phyloP scores from a whole-genome alignment of 2,888 invertebrate genomes.

The Drosophila recens region DNA sequence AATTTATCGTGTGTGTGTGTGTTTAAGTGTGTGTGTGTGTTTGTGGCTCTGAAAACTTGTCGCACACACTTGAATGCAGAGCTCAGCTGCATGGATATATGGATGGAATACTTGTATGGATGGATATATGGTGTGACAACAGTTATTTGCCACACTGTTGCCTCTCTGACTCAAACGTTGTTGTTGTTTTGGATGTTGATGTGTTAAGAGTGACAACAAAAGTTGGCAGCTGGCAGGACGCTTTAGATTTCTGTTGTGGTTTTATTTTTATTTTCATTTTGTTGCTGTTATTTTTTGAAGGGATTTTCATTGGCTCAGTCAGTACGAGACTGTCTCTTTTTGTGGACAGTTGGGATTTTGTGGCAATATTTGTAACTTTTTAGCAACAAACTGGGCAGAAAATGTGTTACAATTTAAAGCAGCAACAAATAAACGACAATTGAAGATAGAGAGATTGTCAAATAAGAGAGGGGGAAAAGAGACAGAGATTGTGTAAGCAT shows the following conservation, averaged over 20 bases:
- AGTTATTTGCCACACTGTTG: constrained; percentile 79
- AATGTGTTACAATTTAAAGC: constrained; percentile 44
- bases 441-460: constrained; percentile 7
- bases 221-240: constrained; percentile 30
- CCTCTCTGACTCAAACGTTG: constrained; percentile 21
- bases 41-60: constrained; percentile 61
- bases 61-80: constrained; percentile 73
- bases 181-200: constrained; percentile 9
- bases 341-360: constrained; percentile 50
- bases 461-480: constrained; percentile 1
- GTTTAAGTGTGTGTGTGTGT: constrained; percentile 8
- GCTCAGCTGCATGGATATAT: constrained; percentile 51
- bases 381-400: constrained; percentile 60
- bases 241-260: constrained; percentile 34
- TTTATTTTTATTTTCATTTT: constrained; percentile 28
- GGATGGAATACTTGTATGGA: constrained; percentile 5
- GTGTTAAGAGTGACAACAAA: constrained; percentile 40
- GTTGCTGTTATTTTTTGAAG: constrained; percentile 26
- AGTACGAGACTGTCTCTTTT: constrained; percentile 14
- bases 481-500: constrained; percentile 19
- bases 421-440: constrained; percentile 32
- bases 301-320: constrained; percentile 42
- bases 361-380: constrained; percentile 62
- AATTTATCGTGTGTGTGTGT: constrained; percentile 65
- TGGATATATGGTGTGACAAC: constrained; percentile 53